Percentiles rank a stretch among this genome's conserved stretches.
Conservation (phyloP, 2,888 invertebrate genomes). For the Sepioteuthis lessoniana region DNA sequence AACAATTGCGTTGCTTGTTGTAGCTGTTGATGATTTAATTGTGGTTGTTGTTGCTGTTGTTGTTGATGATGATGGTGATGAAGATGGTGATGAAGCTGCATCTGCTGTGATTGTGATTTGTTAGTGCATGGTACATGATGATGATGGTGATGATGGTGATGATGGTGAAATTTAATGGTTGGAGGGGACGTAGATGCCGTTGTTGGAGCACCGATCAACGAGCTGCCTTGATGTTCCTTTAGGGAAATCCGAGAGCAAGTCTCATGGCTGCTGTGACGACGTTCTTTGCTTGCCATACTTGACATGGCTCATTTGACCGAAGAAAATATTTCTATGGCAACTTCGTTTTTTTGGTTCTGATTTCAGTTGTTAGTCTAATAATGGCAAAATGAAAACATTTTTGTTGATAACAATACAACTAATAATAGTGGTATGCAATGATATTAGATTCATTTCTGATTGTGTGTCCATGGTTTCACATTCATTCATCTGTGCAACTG, state of each 20-base stretch:
- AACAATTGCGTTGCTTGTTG: neutral
- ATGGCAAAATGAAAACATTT: too few species aligned
- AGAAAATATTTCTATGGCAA: neutral
- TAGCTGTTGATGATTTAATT: slow-evolving; percentile 6
- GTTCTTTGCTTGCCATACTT: neutral
- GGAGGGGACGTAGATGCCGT: neutral
- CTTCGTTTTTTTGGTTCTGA: neutral
- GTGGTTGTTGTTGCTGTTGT: neutral
- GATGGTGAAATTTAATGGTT: slow-evolving; percentile 33
- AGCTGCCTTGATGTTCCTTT: neutral
- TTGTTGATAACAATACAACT: too few species aligned
- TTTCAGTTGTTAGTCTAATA: neutral
- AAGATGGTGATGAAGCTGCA: slow-evolving; percentile 33
- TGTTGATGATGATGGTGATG: neutral
- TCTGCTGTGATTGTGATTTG: slow-evolving; percentile 33
- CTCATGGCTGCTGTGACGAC: neutral
- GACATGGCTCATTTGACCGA: neutral
- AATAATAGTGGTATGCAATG: neutral
- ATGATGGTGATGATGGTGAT: slow-evolving; percentile 6
- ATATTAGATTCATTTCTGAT: neutral
- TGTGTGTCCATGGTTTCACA: neutral
- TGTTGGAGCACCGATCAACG: slow-evolving; percentile 2
- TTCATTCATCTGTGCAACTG: neutral
- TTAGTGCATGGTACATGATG: slow-evolving; percentile 33
- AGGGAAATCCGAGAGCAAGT: neutral